Base-by-base conservation (phyloP, 2,888 invertebrate genomes). In the Ormyrus nitidulus region DNA sequence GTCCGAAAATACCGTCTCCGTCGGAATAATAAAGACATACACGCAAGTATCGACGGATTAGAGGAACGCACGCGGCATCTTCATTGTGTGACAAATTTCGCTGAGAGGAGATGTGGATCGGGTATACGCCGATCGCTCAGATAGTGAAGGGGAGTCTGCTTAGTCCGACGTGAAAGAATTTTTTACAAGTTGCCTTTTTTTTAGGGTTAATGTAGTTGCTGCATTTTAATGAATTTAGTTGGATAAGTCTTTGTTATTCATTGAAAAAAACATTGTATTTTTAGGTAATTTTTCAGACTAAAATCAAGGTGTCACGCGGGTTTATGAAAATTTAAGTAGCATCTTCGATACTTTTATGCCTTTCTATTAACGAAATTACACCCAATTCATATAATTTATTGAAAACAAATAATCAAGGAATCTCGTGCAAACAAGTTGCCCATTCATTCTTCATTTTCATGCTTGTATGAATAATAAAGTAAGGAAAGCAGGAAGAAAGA, bases 1-100 rank as follows among this genome's bases (percentile, higher is more conserved):
- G 61, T 76, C 69, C 68, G 54, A 68, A 70, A 70, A 77, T 77
- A 62, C 54, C 34, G 64, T 77, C 62, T 46, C 11, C 48, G 9
- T 59, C 11, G 6, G 11, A 44, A 34, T 7, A 44, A 19, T 65
- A 54, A 58, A 66, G 58, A 74, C 19, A 62, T 34, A 64, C 0
- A 9, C n/a, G 59, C 11, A 49, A 11, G 49, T 70, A 49, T 61
- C 48, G 71, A 0, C n/a, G 71, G 71, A 71, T 71, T 61, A 71
- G 49, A n/a, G 48, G 53, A 53, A 66, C 44, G 68, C 56, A 9
- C 44, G 46, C 13, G 46, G 11, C 62, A 69, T 69, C 46, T 69
- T 54, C 54, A 69, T 69, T 69, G 68, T 69, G 44, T 34, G 9
- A 34, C 9, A 11, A 34, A 34, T 34, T 34, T 34, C 3, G 34